Evolutionary conservation across 2,113 vertebrate species (phyloP).

Genomic region (Crocuta crocuta): DNA sequence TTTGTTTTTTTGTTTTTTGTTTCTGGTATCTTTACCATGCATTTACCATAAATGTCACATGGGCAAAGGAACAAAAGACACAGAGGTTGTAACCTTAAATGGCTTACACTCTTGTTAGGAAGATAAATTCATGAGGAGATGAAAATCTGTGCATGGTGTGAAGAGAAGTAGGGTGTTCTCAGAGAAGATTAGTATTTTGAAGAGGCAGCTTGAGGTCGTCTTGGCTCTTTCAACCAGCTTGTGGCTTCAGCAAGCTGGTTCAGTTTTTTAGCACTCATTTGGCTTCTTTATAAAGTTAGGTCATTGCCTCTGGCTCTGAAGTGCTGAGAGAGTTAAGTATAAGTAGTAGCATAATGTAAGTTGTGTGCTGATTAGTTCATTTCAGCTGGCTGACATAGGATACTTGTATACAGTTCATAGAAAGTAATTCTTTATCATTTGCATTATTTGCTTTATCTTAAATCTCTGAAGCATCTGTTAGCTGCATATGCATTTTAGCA

Average conservation of each 20-base stretch:
- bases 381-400: neutral
- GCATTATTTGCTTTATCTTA: neutral
- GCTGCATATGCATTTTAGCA: neutral
- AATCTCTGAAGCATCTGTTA: constrained; percentile 19
- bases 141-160: neutral
- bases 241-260: neutral
- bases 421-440: neutral
- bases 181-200: too few species aligned
- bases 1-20: neutral
- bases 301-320: neutral
- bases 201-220: neutral
- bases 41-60: neutral
- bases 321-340: neutral
- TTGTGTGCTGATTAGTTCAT: neutral
- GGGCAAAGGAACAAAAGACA: neutral
- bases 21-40: neutral
- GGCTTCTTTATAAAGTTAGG: neutral
- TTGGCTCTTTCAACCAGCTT: neutral
- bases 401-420: neutral
- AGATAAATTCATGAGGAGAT: neutral
- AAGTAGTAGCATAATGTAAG: neutral
- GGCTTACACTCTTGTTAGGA: neutral
- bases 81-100: neutral
- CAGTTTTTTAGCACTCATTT: neutral
- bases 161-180: neutral